These are phyloP conservation scores for Chlamydotis undulata DNA, from an alignment of 2,113 vertebrate species.

Conservation along the genomic window DNA sequence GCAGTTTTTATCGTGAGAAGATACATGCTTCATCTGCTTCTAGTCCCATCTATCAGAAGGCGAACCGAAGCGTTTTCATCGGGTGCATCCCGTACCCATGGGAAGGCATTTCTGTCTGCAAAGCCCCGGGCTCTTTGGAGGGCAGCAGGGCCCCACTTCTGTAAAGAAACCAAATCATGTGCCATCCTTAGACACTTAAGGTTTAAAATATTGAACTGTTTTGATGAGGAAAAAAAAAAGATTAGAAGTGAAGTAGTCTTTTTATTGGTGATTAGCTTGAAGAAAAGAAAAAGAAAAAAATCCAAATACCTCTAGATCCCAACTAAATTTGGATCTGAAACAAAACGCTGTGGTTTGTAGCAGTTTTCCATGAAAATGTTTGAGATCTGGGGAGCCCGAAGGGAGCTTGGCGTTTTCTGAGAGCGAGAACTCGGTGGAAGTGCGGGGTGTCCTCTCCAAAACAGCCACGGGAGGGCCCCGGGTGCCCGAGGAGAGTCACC, in stretches of 20 bases:
- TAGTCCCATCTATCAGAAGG: background rate
- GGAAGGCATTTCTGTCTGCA: background rate
- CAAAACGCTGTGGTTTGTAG: background rate
- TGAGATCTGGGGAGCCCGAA: background rate
- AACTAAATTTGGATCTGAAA: background rate
- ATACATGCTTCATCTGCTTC: background rate
- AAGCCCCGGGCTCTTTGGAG: background rate
- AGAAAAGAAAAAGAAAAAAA: no score
- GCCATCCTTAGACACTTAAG: background rate
- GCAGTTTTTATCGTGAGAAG: background rate
- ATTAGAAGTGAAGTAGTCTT: background rate
- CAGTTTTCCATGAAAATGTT: background rate
- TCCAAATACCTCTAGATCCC: background rate
- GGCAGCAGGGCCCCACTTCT: background rate
- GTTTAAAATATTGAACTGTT: background rate
- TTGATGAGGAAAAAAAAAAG: no score
- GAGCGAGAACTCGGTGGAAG: background rate
- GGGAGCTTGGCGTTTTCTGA: background rate
- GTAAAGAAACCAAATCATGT: fast-evolving
- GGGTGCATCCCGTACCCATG: background rate
- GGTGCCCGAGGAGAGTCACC: background rate
- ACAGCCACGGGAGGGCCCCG: slow-evolving; percentile 16
- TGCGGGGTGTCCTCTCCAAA: background rate
- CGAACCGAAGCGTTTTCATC: background rate
- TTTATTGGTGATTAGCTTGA: background rate